Conservation (phyloP, 2,797 vertebrate genomes). For the Emys orbicularis region DNA sequence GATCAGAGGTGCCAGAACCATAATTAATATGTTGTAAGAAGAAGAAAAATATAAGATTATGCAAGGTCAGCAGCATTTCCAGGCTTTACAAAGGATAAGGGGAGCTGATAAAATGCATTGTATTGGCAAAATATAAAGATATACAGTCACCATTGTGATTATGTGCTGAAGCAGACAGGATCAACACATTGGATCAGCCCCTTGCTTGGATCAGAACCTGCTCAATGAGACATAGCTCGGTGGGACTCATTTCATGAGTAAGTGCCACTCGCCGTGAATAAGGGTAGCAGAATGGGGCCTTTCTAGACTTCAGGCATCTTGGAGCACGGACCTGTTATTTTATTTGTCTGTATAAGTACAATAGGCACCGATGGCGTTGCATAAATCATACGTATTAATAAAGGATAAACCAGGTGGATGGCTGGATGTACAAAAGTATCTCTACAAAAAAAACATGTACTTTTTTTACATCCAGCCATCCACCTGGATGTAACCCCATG, state of each 20-base stretch:
- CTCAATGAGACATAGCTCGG: background rate
- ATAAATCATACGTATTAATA: accelerated
- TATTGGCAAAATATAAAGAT: accelerated
- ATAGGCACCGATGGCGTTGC: accelerated
- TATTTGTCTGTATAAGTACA: accelerated
- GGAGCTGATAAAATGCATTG: background rate
- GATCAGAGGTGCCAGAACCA: slow-evolving; percentile 55
- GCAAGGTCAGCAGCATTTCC: slow-evolving; percentile 52
- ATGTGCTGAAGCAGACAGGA: background rate
- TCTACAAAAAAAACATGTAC: background rate
- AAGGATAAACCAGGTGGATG: background rate
- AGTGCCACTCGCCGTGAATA: background rate
- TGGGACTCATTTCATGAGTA: background rate
- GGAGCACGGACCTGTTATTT: accelerated
- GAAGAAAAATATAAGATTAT: background rate
- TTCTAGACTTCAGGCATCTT: accelerated
- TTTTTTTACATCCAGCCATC: accelerated
- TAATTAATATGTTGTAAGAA: slow-evolving; percentile 69
- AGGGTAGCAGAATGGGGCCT: background rate
- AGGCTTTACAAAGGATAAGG: background rate
- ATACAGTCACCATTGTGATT: background rate
- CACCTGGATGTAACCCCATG: background rate
- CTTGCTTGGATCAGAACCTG: background rate
- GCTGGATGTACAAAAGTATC: background rate
- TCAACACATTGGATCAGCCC: background rate